Percentiles rank a stretch among this genome's conserved stretches.
Conservation (phyloP, 1,140 invertebrate species). For the Trichonephila clavipes region DNA sequence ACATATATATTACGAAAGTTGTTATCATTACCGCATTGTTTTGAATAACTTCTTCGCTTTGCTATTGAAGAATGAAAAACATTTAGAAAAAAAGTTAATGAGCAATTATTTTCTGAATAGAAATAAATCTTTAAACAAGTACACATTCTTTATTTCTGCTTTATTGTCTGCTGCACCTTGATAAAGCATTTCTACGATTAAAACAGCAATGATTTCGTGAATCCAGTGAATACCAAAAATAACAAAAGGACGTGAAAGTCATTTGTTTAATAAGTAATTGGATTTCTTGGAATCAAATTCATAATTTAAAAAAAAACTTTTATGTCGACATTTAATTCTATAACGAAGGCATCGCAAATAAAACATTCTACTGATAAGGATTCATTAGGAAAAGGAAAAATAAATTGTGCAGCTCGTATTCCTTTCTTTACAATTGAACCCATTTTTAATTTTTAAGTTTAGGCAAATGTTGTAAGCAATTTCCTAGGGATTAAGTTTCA, state of each 20-base stretch:
- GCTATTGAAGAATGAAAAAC: neutral
- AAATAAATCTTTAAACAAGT: neutral
- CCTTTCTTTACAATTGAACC: too few relatives aligned
- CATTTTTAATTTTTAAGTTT: too few relatives aligned
- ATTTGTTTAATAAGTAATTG: neutral
- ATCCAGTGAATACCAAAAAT: neutral
- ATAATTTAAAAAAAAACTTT: too few relatives aligned
- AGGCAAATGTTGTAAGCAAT: too few relatives aligned
- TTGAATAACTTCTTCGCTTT: neutral
- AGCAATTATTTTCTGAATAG: neutral
- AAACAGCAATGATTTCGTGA: neutral
- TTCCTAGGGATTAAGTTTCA: too few relatives aligned
- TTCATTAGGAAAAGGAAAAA: too few relatives aligned
- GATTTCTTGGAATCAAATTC: neutral
- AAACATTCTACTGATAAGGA: neutral
- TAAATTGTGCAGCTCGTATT: too few relatives aligned
- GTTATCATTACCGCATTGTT: neutral
- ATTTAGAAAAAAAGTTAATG: neutral
- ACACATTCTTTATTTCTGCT: neutral
- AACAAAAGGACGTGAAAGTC: neutral
- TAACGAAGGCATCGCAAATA: neutral
- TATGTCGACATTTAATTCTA: too few relatives aligned
- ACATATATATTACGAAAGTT: neutral
- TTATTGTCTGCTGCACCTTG: neutral
- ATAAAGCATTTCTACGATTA: neutral